Evolutionary conservation across 2,797 vertebrate species (phyloP).

Genomic region (Bucorvus abyssinicus): DNA sequence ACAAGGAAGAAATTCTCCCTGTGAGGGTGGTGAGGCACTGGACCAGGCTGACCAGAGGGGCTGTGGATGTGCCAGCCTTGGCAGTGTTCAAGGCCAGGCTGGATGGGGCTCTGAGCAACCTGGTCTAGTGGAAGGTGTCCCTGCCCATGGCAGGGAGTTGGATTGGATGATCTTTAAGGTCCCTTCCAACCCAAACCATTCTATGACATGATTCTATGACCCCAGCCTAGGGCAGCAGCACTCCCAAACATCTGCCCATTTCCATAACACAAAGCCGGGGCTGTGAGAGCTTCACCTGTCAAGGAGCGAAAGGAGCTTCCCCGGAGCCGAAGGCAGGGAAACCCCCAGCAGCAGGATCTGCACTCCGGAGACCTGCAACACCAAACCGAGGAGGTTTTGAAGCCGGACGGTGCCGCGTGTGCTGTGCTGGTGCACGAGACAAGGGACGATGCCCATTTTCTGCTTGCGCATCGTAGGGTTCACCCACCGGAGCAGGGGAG

Average conservation of each 20-base stretch:
- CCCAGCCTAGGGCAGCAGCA: neutral
- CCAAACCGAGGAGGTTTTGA: fast-evolving
- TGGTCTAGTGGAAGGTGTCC: neutral
- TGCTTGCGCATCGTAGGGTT: too few relatives aligned
- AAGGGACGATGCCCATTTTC: neutral
- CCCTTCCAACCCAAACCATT: neutral
- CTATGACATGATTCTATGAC: neutral
- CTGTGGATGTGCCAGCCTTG: neutral
- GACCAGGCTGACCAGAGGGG: neutral
- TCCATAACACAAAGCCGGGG: neutral
- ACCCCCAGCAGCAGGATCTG: neutral
- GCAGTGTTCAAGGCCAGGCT: neutral
- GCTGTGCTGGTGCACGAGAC: neutral
- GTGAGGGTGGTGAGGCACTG: neutral
- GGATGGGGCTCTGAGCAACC: neutral
- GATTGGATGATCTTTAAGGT: neutral
- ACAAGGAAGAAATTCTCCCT: neutral
- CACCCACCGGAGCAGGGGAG: neutral
- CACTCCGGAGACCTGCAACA: neutral
- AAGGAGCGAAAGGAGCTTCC: neutral
- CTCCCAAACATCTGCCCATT: neutral
- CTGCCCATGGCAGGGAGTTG: neutral
- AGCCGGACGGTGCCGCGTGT: fast-evolving
- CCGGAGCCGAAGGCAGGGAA: neutral
- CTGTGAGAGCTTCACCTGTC: neutral